Evolutionary conservation across 2,797 vertebrate genomes (phyloP).

Genomic region (Enteromius fasciolatus): DNA sequence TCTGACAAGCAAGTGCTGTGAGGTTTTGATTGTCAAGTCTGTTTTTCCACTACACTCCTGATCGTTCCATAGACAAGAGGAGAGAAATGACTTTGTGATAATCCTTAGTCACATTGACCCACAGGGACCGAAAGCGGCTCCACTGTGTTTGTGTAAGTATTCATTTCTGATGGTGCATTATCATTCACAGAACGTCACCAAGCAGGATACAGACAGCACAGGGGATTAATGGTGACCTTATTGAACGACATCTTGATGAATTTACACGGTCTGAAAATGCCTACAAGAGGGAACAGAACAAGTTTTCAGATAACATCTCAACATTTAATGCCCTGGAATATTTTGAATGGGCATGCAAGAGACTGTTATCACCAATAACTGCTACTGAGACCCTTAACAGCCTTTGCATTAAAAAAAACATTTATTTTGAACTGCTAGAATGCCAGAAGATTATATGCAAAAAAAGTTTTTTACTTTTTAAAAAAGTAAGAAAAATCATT

Average conservation of each 20-base stretch:
- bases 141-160: constrained; percentile 32
- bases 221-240: constrained; percentile 56
- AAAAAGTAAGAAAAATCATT: background rate
- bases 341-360: constrained; percentile 41
- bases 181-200: constrained; percentile 47
- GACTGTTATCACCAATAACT: constrained; percentile 33
- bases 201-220: constrained; percentile 39
- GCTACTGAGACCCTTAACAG: constrained; percentile 17
- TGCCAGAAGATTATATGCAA: background rate
- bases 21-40: constrained; percentile 29
- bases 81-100: constrained; percentile 38
- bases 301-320: constrained; percentile 49
- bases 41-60: constrained; percentile 35
- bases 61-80: constrained; percentile 39
- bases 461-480: too few species aligned
- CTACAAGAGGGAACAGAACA: constrained; percentile 28
- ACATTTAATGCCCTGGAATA: constrained; percentile 42
- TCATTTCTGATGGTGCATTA: constrained; percentile 32
- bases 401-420: constrained; percentile 5
- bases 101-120: constrained; percentile 47
- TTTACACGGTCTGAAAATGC: constrained; percentile 51
- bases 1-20: constrained; percentile 21
- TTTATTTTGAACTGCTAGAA: background rate
- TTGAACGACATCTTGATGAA: constrained; percentile 53
- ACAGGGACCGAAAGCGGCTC: constrained; percentile 40